Evolutionary conservation across 2,113 vertebrate genomes (phyloP).

Genomic region (Oenanthe oenanthe): DNA sequence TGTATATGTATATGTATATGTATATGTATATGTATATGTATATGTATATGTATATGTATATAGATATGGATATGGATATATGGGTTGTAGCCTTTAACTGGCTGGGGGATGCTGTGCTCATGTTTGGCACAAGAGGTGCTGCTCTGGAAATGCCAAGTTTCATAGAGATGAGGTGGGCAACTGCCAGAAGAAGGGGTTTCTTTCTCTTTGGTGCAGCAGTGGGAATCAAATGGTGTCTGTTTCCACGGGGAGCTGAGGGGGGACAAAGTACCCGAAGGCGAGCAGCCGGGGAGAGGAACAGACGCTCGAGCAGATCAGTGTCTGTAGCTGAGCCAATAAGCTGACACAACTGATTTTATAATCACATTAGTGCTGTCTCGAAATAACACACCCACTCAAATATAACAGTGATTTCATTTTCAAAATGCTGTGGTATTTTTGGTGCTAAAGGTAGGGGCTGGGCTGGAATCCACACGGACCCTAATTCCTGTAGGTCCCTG

Average conservation of each 20-base stretch:
- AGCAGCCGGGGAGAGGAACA: conserved; percentile 39
- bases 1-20: too few relatives aligned
- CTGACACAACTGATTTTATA: conserved; percentile 66
- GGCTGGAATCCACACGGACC: background rate
- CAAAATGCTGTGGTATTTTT: conserved; percentile 43
- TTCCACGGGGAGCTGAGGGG: background rate
- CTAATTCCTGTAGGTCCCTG: background rate
- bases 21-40: too few relatives aligned
- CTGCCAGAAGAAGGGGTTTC: background rate
- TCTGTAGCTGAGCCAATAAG: conserved; percentile 60
- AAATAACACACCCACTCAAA: conserved; percentile 60
- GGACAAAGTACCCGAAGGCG: background rate
- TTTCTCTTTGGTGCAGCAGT: background rate
- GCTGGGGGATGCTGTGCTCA: background rate
- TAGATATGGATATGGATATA: too few relatives aligned
- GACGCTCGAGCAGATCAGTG: conserved; percentile 34
- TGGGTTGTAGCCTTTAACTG: background rate
- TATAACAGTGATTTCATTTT: conserved; percentile 49
- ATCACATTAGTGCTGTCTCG: conserved; percentile 54
- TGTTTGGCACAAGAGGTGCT: background rate
- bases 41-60: fast-evolving
- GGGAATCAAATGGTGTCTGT: background rate
- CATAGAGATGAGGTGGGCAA: background rate
- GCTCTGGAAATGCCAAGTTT: background rate
- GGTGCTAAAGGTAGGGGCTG: conserved; percentile 16